A percentile compares a stretch with the other conserved stretches of the same genome.
phyloP scores from a whole-genome alignment of 2,888 invertebrate genomes.

The Caenorhabditis sp. region DNA sequence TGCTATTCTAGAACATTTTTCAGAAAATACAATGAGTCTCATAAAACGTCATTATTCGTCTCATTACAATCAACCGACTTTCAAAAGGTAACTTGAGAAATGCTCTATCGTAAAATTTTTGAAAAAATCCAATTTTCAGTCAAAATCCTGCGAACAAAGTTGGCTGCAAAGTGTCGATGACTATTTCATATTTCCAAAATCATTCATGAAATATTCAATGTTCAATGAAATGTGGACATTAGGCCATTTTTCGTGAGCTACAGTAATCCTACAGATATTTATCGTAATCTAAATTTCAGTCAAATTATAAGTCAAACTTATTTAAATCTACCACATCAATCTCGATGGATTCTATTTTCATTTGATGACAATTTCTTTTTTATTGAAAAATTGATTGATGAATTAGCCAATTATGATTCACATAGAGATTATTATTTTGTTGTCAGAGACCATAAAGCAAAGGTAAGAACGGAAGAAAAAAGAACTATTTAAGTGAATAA shows the following conservation, averaged over 20 bases:
- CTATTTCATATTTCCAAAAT: slow-evolving; percentile 20
- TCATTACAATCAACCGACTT: slow-evolving; percentile 21
- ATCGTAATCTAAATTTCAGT: slow-evolving; percentile 12
- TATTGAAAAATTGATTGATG: slow-evolving; percentile 22
- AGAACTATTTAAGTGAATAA: neutral
- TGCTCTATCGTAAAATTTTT: neutral
- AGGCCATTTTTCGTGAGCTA: slow-evolving; percentile 21
- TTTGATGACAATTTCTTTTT: slow-evolving; percentile 35
- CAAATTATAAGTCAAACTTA: slow-evolving; percentile 23
- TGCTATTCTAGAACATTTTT: no score
- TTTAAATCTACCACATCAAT: slow-evolving; percentile 23
- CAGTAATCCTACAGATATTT: neutral
- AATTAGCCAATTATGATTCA: slow-evolving; percentile 20
- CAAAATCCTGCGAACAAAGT: slow-evolving; percentile 14
- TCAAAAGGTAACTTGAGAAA: slow-evolving; percentile 13
- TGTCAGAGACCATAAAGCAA: slow-evolving; percentile 10
- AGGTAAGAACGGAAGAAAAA: neutral
- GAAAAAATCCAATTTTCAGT: slow-evolving; percentile 4
- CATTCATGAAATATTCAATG: slow-evolving; percentile 17
- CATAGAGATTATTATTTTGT: slow-evolving; percentile 21
- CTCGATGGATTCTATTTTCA: slow-evolving; percentile 32
- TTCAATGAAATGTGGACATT: slow-evolving; percentile 22
- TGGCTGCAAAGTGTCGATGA: slow-evolving; percentile 31
- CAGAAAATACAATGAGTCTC: slow-evolving; percentile 21
- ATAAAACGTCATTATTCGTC: slow-evolving; percentile 26